Percentiles rank a stretch among this genome's conserved stretches.
phyloP scores from a whole-genome alignment of 1,140 invertebrate genomes.

The Saccostrea echinata region DNA sequence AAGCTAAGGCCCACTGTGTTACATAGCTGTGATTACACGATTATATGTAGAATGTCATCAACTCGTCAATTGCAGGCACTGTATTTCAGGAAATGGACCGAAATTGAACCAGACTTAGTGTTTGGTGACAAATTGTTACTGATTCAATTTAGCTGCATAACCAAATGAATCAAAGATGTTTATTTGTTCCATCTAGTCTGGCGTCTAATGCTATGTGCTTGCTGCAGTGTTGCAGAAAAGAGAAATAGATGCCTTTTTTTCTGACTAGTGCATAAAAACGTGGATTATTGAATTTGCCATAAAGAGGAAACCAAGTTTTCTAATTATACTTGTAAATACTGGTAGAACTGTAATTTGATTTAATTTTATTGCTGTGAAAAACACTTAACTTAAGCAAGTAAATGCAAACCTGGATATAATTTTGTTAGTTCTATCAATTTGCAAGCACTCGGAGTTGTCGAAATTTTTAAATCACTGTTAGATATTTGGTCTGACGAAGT shows the following conservation, averaged over 20 bases:
- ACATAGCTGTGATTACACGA: neutral
- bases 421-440: too few species aligned
- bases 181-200: neutral
- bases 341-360: neutral
- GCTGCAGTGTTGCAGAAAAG: neutral
- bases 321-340: neutral
- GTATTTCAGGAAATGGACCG: conserved; percentile 21
- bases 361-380: neutral
- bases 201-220: neutral
- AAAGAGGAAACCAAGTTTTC: neutral
- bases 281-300: conserved; percentile 8
- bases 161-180: conserved; percentile 29
- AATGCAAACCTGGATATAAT: too few species aligned
- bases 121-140: conserved; percentile 26
- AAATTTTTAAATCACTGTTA: too few species aligned
- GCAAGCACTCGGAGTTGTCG: too few species aligned
- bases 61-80: conserved; percentile 25
- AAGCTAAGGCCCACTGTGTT: neutral
- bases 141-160: conserved; percentile 32
- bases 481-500: too few species aligned
- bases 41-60: conserved; percentile 28
- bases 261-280: neutral
- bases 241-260: neutral
- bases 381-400: too few species aligned
- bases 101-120: conserved; percentile 22